These are phyloP conservation scores for Saccostrea echinata DNA, from an alignment of 1,140 invertebrate genomes.

Conservation along the genomic window DNA sequence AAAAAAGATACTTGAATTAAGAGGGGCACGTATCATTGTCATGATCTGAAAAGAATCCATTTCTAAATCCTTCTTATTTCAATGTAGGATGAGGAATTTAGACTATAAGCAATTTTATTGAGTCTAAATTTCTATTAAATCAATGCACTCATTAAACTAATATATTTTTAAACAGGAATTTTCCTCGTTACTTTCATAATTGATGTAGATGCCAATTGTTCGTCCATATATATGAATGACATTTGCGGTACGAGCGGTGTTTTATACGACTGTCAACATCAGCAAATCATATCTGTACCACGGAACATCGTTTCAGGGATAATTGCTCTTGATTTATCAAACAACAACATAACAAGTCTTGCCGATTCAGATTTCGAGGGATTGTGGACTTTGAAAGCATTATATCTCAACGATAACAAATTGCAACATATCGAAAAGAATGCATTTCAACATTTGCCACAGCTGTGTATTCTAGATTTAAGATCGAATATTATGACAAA, in stretches of 20 bases:
- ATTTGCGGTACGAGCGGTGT: neutral
- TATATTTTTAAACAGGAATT: too few relatives aligned
- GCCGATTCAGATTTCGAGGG: neutral
- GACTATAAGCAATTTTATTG: too few relatives aligned
- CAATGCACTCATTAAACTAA: too few relatives aligned
- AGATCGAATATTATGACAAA: neutral
- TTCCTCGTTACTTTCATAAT: too few relatives aligned
- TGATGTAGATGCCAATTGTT: too few relatives aligned
- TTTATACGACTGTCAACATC: neutral
- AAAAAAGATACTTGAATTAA: too few relatives aligned
- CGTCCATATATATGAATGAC: neutral
- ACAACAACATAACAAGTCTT: neutral
- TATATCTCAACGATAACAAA: neutral
- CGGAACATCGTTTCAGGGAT: neutral
- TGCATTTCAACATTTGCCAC: neutral
- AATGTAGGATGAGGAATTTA: too few relatives aligned
- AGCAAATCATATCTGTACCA: neutral
- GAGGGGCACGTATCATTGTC: too few relatives aligned
- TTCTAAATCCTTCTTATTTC: too few relatives aligned
- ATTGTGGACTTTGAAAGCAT: neutral
- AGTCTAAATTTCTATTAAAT: too few relatives aligned
- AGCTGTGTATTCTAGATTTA: neutral
- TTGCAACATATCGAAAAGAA: neutral
- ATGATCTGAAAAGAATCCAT: too few relatives aligned
- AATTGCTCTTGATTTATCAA: neutral